Evolutionary conservation across 2,113 vertebrate species (phyloP).

Genomic region (Pollachius pollachius): DNA sequence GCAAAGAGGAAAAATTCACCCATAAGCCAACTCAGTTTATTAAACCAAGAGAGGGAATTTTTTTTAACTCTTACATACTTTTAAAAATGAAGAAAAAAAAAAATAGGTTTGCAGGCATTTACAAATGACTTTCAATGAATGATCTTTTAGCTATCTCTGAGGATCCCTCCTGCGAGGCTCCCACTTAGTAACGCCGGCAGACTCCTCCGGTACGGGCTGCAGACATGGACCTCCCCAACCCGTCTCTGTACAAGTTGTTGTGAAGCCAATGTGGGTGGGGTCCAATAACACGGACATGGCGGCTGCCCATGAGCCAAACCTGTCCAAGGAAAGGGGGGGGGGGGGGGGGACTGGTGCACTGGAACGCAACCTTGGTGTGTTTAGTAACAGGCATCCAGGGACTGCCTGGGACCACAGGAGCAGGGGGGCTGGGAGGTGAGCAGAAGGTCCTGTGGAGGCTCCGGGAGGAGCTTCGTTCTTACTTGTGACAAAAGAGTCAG

Average conservation of each 20-base stretch:
- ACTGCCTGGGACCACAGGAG: constrained; percentile 43
- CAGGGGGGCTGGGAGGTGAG: constrained; percentile 16
- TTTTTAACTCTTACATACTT: constrained; percentile 54
- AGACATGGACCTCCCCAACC: constrained; percentile 43
- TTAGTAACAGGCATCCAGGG: constrained; percentile 47
- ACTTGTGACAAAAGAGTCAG: constrained; percentile 29
- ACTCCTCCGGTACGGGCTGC: constrained; percentile 51
- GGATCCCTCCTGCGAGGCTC: constrained; percentile 46
- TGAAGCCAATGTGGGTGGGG: constrained; percentile 45
- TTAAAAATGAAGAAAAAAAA: constrained; percentile 17
- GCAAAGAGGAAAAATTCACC: constrained; percentile 32
- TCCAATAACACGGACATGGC: constrained; percentile 29
- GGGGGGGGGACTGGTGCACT: constrained; percentile 38
- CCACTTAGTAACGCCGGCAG: constrained; percentile 24
- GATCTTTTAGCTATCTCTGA: constrained; percentile 41
- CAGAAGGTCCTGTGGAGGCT: constrained; percentile 50
- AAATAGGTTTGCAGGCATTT: constrained; percentile 61
- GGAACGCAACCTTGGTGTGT: constrained; percentile 60
- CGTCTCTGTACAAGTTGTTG: constrained; percentile 30
- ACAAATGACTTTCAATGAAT: constrained; percentile 58
- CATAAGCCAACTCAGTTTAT: constrained; percentile 43
- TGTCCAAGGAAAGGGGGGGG: constrained; percentile 43
- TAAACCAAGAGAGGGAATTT: constrained; percentile 52
- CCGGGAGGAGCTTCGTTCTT: constrained; percentile 54
- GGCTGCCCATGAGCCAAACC: constrained; percentile 36